Conservation (phyloP, 1,140 invertebrate genomes). For the Eulimnadia texana region DNA sequence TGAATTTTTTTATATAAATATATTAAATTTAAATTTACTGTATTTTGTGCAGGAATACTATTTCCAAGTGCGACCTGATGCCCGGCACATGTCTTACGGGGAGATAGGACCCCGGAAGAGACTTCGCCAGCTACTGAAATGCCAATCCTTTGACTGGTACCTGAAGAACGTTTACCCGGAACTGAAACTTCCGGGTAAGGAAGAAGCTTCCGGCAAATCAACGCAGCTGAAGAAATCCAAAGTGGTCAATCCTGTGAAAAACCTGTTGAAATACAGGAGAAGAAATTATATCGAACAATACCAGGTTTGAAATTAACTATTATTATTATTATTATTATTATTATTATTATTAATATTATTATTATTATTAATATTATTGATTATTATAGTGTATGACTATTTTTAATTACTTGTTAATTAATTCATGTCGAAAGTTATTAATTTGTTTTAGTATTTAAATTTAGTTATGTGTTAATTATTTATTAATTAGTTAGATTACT, state of each 20-base stretch:
- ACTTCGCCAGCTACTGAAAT: slow-evolving; percentile 54
- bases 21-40: too few species aligned
- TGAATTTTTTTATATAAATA: too few species aligned
- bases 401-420: slow-evolving; percentile 14
- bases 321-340: too few species aligned
- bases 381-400: slow-evolving; percentile 8
- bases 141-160: slow-evolving; percentile 87
- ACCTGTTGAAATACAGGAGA: slow-evolving; percentile 21
- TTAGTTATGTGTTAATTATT: too few species aligned
- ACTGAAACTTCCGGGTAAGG: neutral
- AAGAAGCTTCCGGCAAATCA: neutral
- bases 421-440: too few species aligned
- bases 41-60: slow-evolving; percentile 53
- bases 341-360: too few species aligned
- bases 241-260: slow-evolving; percentile 41
- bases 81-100: slow-evolving; percentile 49
- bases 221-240: slow-evolving; percentile 30
- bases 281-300: slow-evolving; percentile 55
- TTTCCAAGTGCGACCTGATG: slow-evolving; percentile 48
- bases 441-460: too few species aligned
- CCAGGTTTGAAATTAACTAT: too few species aligned
- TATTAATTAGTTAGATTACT: too few species aligned
- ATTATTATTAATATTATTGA: too few species aligned
- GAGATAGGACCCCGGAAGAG: slow-evolving; percentile 58
- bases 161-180: slow-evolving; percentile 51